A percentile compares a stretch with the other conserved stretches of the same genome.
Conservation (phyloP, 2,113 vertebrate species). For the Sisor rabdophorus region DNA sequence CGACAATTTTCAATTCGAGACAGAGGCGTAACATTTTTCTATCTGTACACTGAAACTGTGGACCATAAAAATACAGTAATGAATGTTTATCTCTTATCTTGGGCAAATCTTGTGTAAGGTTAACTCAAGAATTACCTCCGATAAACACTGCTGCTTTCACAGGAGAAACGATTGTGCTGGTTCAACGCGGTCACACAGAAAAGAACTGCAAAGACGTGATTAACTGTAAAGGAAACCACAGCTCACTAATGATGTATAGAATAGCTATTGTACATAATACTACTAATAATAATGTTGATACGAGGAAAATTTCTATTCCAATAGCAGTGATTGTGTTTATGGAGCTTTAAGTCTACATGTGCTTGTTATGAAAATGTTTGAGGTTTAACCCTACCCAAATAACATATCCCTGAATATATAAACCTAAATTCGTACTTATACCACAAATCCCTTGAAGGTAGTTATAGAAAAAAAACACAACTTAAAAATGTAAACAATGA, state of each 20-base stretch:
- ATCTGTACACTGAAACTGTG: conserved; percentile 29
- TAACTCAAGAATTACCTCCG: conserved; percentile 8
- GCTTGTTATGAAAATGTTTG: neutral
- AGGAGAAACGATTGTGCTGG: neutral
- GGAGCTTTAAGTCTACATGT: neutral
- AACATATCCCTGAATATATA: neutral
- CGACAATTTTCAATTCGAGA: conserved; percentile 25
- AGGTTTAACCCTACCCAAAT: neutral
- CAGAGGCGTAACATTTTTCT: neutral
- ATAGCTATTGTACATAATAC: conserved; percentile 1
- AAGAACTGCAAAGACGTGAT: neutral
- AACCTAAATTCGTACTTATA: neutral
- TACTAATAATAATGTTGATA: too few species aligned
- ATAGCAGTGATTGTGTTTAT: conserved; percentile 11
- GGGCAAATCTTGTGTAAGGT: conserved; percentile 34
- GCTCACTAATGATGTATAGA: conserved; percentile 7
- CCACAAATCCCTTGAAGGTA: neutral
- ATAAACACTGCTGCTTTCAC: conserved; percentile 18
- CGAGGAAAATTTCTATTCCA: neutral
- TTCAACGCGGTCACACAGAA: conserved; percentile 1
- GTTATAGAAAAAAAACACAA: neutral
- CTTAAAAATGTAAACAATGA: neutral
- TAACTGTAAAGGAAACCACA: neutral
- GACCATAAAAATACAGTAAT: conserved; percentile 26
- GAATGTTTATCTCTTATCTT: neutral